A percentile compares a stretch with the other conserved stretches of the same genome.
Evolutionary conservation across 2,888 invertebrate species (phyloP).

Genomic region (Pherbina coryleti): DNA sequence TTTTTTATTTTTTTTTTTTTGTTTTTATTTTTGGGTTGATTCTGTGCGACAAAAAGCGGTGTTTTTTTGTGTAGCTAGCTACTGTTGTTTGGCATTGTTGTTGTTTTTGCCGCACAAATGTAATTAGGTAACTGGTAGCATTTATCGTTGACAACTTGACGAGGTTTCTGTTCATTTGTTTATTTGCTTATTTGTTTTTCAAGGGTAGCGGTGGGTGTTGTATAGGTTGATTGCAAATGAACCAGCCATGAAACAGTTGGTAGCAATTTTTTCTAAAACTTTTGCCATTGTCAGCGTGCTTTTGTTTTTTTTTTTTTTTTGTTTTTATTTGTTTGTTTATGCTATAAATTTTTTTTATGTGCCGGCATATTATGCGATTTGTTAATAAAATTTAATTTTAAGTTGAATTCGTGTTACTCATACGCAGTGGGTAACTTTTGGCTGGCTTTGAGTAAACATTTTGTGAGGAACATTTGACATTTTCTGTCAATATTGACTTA

Average conservation of each 20-base stretch:
- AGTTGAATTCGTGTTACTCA: no score
- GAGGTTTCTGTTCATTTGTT: constrained; percentile 8
- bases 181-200: not conserved
- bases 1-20: not conserved
- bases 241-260: not conserved
- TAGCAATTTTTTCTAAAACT: no score
- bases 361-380: no score
- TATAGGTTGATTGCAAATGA: not conserved
- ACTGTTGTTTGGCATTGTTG: not conserved
- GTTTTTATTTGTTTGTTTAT: no score
- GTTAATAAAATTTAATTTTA: no score
- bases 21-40: not conserved
- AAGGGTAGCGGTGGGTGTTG: not conserved
- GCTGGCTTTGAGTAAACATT: no score
- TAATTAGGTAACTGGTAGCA: not conserved
- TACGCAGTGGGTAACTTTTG: no score
- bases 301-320: no score
- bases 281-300: no score
- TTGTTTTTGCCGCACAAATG: constrained; percentile 1
- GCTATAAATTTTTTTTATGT: no score
- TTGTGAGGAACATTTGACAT: no score
- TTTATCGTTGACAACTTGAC: not conserved
- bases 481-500: no score
- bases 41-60: not conserved
- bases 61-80: not conserved